Conservation (phyloP, 2,888 invertebrate genomes). For the Adelphocoris suturalis region DNA sequence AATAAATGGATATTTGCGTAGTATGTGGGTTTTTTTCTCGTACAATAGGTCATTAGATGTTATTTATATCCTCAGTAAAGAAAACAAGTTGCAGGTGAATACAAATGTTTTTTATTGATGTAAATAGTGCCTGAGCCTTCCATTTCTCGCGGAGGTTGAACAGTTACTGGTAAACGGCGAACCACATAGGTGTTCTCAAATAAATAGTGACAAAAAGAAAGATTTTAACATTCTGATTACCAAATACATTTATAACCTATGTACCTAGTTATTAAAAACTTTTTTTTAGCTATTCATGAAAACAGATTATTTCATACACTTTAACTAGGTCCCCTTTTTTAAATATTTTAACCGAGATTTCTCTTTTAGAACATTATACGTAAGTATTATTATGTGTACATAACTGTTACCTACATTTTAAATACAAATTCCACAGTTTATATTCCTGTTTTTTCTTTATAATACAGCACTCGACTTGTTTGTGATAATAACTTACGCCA, state of each 20-base stretch:
- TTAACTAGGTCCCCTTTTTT: no score
- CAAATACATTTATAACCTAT: not conserved
- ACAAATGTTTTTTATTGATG: not conserved
- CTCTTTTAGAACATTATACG: no score
- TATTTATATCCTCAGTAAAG: not conserved
- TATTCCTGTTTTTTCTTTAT: not conserved
- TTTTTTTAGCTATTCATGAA: not conserved
- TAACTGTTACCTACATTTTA: no score
- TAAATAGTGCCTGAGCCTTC: slow-evolving; percentile 22
- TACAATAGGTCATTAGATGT: not conserved
- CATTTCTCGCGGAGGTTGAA: not conserved
- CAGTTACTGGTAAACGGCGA: not conserved
- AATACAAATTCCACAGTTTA: no score
- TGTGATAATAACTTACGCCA: slow-evolving; percentile 57
- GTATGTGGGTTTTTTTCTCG: not conserved
- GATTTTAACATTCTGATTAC: not conserved
- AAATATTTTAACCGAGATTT: no score
- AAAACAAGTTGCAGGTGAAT: not conserved
- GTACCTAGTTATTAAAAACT: not conserved
- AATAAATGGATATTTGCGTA: not conserved
- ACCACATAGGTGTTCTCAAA: not conserved
- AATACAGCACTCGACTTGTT: slow-evolving; percentile 24
- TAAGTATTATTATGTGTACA: no score
- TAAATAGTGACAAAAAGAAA: not conserved
- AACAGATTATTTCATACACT: not conserved